A percentile compares a stretch with the other conserved stretches of the same genome.
These are phyloP conservation scores for Epinephelus moara DNA, from an alignment of 2,113 vertebrate genomes.

Conservation along the genomic window DNA sequence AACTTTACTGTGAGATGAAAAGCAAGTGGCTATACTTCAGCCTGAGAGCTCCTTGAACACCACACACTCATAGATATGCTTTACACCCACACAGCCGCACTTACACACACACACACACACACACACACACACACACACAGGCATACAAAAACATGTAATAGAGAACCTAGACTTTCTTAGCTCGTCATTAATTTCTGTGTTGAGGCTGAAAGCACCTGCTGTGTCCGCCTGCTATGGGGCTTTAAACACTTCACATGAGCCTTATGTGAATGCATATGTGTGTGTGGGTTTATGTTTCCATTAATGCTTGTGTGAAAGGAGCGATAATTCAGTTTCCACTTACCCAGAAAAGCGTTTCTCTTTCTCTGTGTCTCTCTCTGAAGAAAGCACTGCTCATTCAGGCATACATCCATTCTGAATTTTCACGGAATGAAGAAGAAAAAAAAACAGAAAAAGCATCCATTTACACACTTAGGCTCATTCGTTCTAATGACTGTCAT, in stretches of 20 bases:
- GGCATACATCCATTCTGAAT: conserved; percentile 51
- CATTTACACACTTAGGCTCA: conserved; percentile 61
- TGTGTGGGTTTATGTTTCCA: conserved; percentile 62
- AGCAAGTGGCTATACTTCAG: conserved; percentile 74
- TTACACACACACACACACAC: conserved; percentile 28
- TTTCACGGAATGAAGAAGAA: conserved; percentile 29
- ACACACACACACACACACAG: conserved; percentile 14
- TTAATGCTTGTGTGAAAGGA: conserved; percentile 59
- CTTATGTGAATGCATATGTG: conserved; percentile 49
- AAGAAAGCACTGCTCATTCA: conserved; percentile 55
- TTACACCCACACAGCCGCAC: conserved; percentile 25
- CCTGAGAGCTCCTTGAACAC: conserved; percentile 69
- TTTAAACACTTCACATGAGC: conserved; percentile 72
- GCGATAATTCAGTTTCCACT: conserved; percentile 68
- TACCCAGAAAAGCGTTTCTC: conserved; percentile 33
- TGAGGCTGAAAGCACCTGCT: conserved; percentile 73
- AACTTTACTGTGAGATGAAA: conserved; percentile 72
- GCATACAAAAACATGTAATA: conserved; percentile 54
- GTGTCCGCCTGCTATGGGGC: conserved; percentile 61
- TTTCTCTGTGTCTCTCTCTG: conserved; percentile 19
- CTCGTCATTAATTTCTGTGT: conserved; percentile 75
- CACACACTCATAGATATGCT: conserved; percentile 60
- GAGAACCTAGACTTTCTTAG: conserved; percentile 68
- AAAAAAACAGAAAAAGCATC: conserved; percentile 44
- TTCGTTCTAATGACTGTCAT: conserved; percentile 71